Conservation (phyloP, 2,888 invertebrate species). For the Agonopterix arenella region DNA sequence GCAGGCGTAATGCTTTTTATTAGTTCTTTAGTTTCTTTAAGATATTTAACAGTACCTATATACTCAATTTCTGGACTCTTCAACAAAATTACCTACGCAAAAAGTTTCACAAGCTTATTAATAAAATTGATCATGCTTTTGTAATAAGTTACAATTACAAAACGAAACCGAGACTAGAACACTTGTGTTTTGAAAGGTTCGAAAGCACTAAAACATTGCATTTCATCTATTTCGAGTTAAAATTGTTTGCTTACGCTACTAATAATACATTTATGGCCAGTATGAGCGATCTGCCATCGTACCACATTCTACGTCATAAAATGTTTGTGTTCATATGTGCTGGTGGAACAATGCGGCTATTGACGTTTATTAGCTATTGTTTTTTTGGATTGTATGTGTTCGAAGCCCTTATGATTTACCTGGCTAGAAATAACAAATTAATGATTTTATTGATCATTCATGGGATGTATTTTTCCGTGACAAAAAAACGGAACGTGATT, state of each 20-base stretch:
- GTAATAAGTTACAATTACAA: not conserved
- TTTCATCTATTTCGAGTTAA: slow-evolving; percentile 43
- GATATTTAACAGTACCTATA: slow-evolving; percentile 10
- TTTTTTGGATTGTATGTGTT: slow-evolving; percentile 10
- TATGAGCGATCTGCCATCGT: slow-evolving; percentile 18
- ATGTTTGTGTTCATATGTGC: slow-evolving; percentile 20
- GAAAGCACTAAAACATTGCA: slow-evolving; percentile 39
- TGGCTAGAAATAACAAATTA: too few relatives aligned
- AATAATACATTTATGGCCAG: slow-evolving; percentile 42
- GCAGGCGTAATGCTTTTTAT: slow-evolving; percentile 49
- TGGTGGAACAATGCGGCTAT: slow-evolving; percentile 53
- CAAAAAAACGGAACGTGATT: too few relatives aligned
- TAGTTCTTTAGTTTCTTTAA: slow-evolving; percentile 18
- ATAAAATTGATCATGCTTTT: slow-evolving; percentile 29
- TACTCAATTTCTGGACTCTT: slow-evolving; percentile 1
- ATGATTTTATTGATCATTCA: too few relatives aligned
- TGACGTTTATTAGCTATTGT: slow-evolving; percentile 39
- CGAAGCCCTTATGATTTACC: too few relatives aligned
- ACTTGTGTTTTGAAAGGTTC: slow-evolving; percentile 9
- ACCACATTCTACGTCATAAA: slow-evolving; percentile 14
- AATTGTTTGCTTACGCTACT: slow-evolving; percentile 53
- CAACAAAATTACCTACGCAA: slow-evolving; percentile 4
- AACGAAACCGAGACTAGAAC: slow-evolving; percentile 1
- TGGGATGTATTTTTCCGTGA: too few relatives aligned
- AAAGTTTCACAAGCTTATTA: slow-evolving; percentile 36